A percentile compares a stretch with the other conserved stretches of the same genome.
phyloP scores from a whole-genome alignment of 2,797 vertebrate species.

The Sciurus vulgaris region DNA sequence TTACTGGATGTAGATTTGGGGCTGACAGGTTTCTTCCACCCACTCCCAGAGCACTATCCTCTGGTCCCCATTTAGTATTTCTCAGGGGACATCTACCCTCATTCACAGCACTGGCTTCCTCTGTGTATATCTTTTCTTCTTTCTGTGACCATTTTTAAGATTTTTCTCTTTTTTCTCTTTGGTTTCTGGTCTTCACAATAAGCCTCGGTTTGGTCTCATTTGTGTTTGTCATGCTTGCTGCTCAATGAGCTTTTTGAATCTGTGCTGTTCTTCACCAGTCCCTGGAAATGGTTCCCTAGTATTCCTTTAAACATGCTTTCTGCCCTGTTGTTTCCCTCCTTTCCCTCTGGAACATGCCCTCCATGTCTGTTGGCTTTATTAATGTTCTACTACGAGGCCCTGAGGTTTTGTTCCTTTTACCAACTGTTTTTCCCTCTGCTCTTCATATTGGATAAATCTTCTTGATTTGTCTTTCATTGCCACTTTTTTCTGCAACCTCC shows the following conservation, averaged over 20 bases:
- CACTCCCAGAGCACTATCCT: background rate
- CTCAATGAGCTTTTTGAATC: background rate
- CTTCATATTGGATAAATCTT: background rate
- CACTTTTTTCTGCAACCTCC: background rate
- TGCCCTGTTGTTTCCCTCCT: background rate
- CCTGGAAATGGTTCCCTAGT: background rate
- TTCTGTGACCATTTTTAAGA: conserved; percentile 6
- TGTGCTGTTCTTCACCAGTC: background rate
- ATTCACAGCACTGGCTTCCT: background rate
- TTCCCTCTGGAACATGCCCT: background rate
- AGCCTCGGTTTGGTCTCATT: background rate
- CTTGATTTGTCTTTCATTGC: conserved; percentile 10
- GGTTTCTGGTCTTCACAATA: background rate
- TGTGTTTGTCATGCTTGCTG: conserved; percentile 19
- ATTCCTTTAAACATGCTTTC: background rate
- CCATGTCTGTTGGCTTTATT: background rate
- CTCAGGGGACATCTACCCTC: background rate
- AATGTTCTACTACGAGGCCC: background rate
- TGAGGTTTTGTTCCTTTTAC: background rate
- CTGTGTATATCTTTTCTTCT: background rate
- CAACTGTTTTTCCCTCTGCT: background rate
- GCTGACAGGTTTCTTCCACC: background rate
- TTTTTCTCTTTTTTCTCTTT: background rate
- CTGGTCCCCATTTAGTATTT: background rate
- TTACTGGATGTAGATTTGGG: background rate